A percentile compares a stretch with the other conserved stretches of the same genome.
Conservation (phyloP, 2,888 invertebrate genomes). For the Calameuta filiformis region DNA sequence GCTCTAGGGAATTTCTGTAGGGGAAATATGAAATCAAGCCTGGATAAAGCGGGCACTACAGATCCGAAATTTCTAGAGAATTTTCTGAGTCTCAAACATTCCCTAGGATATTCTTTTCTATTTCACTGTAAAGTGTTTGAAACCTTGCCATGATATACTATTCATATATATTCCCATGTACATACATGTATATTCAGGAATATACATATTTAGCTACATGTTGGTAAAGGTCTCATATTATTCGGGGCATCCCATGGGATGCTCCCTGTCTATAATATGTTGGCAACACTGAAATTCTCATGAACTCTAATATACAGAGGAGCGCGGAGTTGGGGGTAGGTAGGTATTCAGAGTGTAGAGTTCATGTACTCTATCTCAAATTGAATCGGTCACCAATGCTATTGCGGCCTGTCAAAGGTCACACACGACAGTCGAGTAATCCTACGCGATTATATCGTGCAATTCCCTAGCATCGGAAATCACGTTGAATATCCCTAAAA, state of each 20-base stretch:
- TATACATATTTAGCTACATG: slow-evolving; percentile 3
- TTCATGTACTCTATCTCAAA: slow-evolving; percentile 52
- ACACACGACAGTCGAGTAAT: too few species aligned
- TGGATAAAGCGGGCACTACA: too few species aligned
- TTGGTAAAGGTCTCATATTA: slow-evolving; percentile 17
- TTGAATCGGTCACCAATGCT: slow-evolving; percentile 55
- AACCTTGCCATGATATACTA: too few species aligned
- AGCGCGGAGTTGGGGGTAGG: slow-evolving; percentile 2
- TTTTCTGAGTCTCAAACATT: too few species aligned
- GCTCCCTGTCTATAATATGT: slow-evolving; percentile 27
- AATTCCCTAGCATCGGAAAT: too few species aligned
- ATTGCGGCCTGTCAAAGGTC: slow-evolving; percentile 4
- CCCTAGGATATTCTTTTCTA: too few species aligned
- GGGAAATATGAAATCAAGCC: too few species aligned
- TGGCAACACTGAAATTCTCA: slow-evolving; percentile 43
- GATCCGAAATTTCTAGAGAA: too few species aligned
- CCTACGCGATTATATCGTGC: too few species aligned
- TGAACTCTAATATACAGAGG: slow-evolving; percentile 42
- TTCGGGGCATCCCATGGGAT: not conserved
- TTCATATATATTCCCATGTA: not conserved
- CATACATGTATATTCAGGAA: slow-evolving; percentile 7
- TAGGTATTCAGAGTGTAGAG: slow-evolving; percentile 41
- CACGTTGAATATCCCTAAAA: too few species aligned
- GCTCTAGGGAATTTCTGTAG: too few species aligned
- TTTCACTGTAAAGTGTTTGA: too few species aligned